Base-by-base conservation (phyloP, 2,797 vertebrate species). In the Denticeps clupeoides region DNA sequence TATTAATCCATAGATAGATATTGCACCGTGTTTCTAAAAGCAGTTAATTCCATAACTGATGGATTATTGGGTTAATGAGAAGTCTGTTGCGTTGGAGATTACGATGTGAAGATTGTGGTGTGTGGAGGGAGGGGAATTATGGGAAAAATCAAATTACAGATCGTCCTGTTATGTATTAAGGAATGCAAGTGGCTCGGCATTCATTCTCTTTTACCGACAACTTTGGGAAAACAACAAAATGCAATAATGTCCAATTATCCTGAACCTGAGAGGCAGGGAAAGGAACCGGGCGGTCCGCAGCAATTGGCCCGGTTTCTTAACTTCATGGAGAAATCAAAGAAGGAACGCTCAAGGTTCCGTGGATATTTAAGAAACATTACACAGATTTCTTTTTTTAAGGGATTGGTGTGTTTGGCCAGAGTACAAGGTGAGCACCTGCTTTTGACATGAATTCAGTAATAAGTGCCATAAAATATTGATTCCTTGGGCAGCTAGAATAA, bases 181-280 rank as follows among this genome's bases (percentile, higher is more conserved):
- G n/a, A n/a, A n/a, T n/a, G 45, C 9, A 37, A 49, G 58, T 45
- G 15, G 44, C 23, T 49, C 41, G 47, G 56, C 52, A 55, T 55
- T 55, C 3, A 55, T 64, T 64, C n/a, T n/a, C n/a, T n/a, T n/a
- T n/a, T n/a, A n/a, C n/a, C 40, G 46, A 53, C 27, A 53, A 35
- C 42, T 37, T 47, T 44, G 28, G 28, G 45, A 53, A 68, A 58
- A 64, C 49, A 60, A 43, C 46, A 29, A 49, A 57, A 56, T 44
- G 42, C 12, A 55, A 46, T 51, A 43, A 32, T 21, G 40, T 13
- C 51, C 25, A 41, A 55, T 56, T 51, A 59, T 29, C 46, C 10
- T 23, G 4, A 10, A 31, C 22, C 28, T 31, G 11, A 50, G 56
- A 19, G 19, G 9, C 15, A 29, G 26, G 12, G 21, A 13, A 27